These are phyloP conservation scores for Nothoprocta perdicaria DNA, from an alignment of 2,113 vertebrate genomes.

Conservation along the genomic window DNA sequence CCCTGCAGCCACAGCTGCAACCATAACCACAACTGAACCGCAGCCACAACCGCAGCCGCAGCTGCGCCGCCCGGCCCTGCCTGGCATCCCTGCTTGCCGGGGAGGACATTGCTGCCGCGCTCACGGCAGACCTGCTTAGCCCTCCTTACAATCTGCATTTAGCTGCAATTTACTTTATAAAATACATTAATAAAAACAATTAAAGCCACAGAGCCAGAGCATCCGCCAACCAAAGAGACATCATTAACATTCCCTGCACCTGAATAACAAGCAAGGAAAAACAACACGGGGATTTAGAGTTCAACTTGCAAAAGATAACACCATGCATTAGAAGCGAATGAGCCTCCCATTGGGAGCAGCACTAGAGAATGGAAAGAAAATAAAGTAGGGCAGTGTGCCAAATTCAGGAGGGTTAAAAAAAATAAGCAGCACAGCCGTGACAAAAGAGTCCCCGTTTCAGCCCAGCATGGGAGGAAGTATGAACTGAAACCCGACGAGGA, in stretches of 20 bases:
- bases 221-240: slow-evolving; percentile 62
- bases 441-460: slow-evolving; percentile 73
- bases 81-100: neutral
- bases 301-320: slow-evolving; percentile 75
- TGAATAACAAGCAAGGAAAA: slow-evolving; percentile 74
- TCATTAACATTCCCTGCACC: slow-evolving; percentile 72
- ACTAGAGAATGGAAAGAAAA: slow-evolving; percentile 73
- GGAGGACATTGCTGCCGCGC: neutral
- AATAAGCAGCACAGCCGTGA: slow-evolving; percentile 73
- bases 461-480: slow-evolving; percentile 74
- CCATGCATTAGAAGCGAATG: slow-evolving; percentile 73
- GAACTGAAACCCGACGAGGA: slow-evolving; percentile 73
- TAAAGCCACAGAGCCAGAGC: slow-evolving; percentile 48
- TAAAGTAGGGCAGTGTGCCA: slow-evolving; percentile 77
- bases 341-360: slow-evolving; percentile 73
- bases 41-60: no score
- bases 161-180: slow-evolving; percentile 58
- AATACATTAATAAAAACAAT: slow-evolving; percentile 66
- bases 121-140: neutral
- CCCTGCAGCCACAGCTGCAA: no score
- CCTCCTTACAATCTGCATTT: slow-evolving; percentile 45
- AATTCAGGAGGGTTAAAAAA: slow-evolving; percentile 75
- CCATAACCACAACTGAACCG: no score
- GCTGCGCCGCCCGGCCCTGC: neutral
- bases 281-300: slow-evolving; percentile 74